Evolutionary conservation across 2,797 vertebrate genomes (phyloP), one percentile per base, ranked within the genome.

Genomic region (Taenioides sp.): DNA sequence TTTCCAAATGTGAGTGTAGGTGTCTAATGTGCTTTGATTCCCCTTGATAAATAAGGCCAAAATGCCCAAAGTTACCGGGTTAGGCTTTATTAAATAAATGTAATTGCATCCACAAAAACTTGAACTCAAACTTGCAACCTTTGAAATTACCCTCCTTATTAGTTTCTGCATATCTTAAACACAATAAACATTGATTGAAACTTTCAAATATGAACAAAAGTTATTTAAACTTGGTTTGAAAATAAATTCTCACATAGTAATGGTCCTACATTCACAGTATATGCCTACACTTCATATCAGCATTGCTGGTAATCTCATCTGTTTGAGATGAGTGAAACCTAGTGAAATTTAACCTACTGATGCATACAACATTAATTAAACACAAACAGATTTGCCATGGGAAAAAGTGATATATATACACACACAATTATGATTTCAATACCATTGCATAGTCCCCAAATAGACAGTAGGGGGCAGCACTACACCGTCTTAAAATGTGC

Each of bases 401-500:
- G 80, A 70, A 40, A 27, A 76, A 62, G 69, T 70, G 69, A 78
- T 83, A 76, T 83, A 79, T 69, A 81, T 83, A 73, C 28, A 31
- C 28, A 31, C 54, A 55, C 69, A 49, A 47, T 47, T 65, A 37
- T 28, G 16, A 28, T 27, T 17, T 59, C 57, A 59, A 16, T 25
- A 16, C 25, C 57, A 58, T 47, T 55, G 63, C 2, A 25, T 22
- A 23, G 75, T 47, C 47, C 67, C 47, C 40, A 65, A 77, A 77
- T 71, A 52, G 47, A 57, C 91, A 89, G 78, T 75, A 93, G 93
- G 79, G 73, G 92, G 92, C 88, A 92, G 91, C 88, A 87, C 63
- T 16, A 58, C 70, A 49, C 84, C 37, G 62, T 9, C 57, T 47
- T 37, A 14, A 65, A 65, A 65, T 9, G 16, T 65, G 34, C 61